Conservation (phyloP, 2,888 invertebrate genomes). For the Siphonodentalium dalli region DNA sequence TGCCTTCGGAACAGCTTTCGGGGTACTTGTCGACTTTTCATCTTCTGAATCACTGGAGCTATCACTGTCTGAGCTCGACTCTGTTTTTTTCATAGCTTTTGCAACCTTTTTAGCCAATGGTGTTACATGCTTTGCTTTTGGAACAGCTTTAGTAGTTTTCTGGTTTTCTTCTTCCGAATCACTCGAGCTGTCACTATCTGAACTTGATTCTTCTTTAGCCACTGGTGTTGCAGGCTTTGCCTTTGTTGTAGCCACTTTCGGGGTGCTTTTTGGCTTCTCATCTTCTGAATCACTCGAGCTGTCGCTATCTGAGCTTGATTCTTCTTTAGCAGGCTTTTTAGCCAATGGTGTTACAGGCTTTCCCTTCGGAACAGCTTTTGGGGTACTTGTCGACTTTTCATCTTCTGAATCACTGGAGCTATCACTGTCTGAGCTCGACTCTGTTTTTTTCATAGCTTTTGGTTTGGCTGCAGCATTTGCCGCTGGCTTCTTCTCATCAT, state of each 20-base stretch:
- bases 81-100: slow-evolving; percentile 18
- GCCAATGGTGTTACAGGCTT: no score
- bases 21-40: slow-evolving; percentile 8
- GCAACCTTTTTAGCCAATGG: slow-evolving; percentile 6
- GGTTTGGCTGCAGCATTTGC: slow-evolving; percentile 8
- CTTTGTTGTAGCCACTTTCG: slow-evolving; percentile 4
- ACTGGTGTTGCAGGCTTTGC: slow-evolving; percentile 2
- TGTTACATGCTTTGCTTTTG: slow-evolving; percentile 16
- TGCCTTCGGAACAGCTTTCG: slow-evolving; percentile 10
- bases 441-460: slow-evolving; percentile 1
- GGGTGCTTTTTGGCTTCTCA: no score
- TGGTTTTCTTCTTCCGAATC: slow-evolving; percentile 23
- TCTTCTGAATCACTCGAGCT: no score
- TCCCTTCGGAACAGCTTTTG: neutral
- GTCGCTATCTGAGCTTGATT: neutral
- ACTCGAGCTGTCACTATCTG: slow-evolving; percentile 19
- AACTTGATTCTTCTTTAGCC: slow-evolving; percentile 10
- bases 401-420: slow-evolving; percentile 5
- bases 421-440: neutral
- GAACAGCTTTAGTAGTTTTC: slow-evolving; percentile 1
- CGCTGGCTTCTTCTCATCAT: slow-evolving; percentile 23
- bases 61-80: slow-evolving; percentile 24
- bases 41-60: slow-evolving; percentile 20
- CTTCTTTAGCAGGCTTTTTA: neutral
- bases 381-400: neutral